Evolutionary conservation across 2,888 invertebrate genomes (phyloP), one percentile per base, ranked within the genome.

Genomic region (Limnephilus rhombicus): DNA sequence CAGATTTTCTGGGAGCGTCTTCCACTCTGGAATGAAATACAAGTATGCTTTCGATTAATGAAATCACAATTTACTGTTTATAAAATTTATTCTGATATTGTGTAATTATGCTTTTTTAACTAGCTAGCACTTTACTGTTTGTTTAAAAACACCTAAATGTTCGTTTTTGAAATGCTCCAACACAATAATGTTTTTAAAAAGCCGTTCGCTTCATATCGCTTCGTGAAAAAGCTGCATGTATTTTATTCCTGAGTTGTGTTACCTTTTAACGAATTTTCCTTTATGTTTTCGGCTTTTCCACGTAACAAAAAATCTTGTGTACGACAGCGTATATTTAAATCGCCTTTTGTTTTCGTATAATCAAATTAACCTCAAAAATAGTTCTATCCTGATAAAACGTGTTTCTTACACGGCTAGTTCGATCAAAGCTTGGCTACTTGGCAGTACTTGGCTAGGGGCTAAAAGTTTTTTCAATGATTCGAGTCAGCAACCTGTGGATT

Each of bases 401-500:
- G 41, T 41, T 83, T 15, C 24, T 37, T 24, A 83, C 4, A n/a
- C 83, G 83, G 18, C 37, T 41, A 34, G 34, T 86, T 86, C 4
- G 41, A 45, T 49, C 45, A 86, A 41, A 86, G 13, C 82, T 9
- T 82, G 82, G 3, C 37, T 45, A 29, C 45, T 86, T 37, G 24
- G 37, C 41, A 37, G 37, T 31, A 31, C 31, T 31, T 37, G 37
- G 37, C 37, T 34, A 85, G 85, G 45, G 85, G 49, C 68, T 68
- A 18, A 34, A 91, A 87, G n/a, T 80, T 87, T 87, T 91, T 91
- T 91, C 91, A 91, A 87, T 91, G 82, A 91, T 87, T 41, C 81
- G 81, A 91, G 91, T 91, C 91, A 91, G 81, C 91, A 91, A 91
- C 91, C 87, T 91, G 91, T 91, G 87, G 91, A 91, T 91, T 91